phyloP scores from a whole-genome alignment of 2,797 vertebrate species.

The Sebastiscus albofasciatus region DNA sequence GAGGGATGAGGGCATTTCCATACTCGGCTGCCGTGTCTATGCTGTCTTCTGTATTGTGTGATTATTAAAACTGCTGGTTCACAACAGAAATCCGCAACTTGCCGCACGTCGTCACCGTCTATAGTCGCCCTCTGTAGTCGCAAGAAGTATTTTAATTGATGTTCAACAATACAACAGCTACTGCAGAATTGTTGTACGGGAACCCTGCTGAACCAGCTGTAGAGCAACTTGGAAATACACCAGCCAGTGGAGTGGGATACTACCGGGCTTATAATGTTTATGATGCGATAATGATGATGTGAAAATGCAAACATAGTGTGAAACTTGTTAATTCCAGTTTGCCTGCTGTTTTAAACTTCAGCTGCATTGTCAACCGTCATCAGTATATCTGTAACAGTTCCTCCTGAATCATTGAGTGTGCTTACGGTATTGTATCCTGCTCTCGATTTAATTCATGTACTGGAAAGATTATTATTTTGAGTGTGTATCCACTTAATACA shows the following conservation, averaged over 20 bases:
- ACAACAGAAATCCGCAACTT: constrained; percentile 11
- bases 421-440: neutral
- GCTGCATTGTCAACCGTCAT: neutral
- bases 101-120: neutral
- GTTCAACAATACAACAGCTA: neutral
- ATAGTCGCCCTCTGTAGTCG: neutral
- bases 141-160: neutral
- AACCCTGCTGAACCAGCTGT: neutral
- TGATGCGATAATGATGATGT: neutral
- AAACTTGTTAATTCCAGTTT: neutral
- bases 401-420: neutral
- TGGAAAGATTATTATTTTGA: constrained; percentile 32
- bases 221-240: neutral
- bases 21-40: constrained; percentile 27
- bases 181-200: neutral
- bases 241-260: neutral
- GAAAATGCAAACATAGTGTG: neutral
- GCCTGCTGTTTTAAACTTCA: neutral
- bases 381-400: neutral
- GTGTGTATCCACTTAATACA: constrained; percentile 14
- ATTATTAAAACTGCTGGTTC: constrained; percentile 10
- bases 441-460: neutral
- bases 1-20: constrained; percentile 32
- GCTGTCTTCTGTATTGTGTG: constrained; percentile 11
- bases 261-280: neutral